Evolutionary conservation across 2,797 vertebrate species (phyloP), one percentile per base, ranked within the genome.

Genomic region (Austrolebias charrua): DNA sequence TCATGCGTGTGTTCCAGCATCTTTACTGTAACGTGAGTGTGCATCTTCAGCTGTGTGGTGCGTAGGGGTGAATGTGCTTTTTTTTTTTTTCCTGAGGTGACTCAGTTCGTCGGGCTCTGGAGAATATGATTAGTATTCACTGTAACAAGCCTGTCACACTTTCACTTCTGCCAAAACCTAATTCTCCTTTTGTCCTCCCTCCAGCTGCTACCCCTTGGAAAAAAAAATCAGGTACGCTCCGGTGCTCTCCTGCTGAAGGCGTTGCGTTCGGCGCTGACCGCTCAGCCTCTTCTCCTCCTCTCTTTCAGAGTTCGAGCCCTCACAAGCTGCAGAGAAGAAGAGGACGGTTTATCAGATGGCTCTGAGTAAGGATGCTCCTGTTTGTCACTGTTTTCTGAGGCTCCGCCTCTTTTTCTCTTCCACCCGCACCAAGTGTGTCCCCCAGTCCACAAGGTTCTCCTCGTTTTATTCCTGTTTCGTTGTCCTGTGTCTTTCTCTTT

Each of bases 271-370:
- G 63, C 71, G 18, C 44, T 58, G 33, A 72, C 56, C 14, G 24
- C 46, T 48, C 46, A 20, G 46, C 40, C 60, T 58, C 13, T 73
- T n/a, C 42, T 33, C 59, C 62, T 51, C 48, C 61, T 48, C 46
- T 56, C 56, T 66, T 76, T 52, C 75, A 96, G 96, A 97, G 79
- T 95, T 95, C 24, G 95, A 96, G 78, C 91, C 95, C 4, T 86
- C 94, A 14, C 94, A 95, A 81, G 92, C 93, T 81, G 92, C 95
- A 57, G 96, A 97, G 89, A 96, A 97, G 91, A 96, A 96, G 91
- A 91, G 95, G 89, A 97, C 95, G 15, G 95, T 97, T 86, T 97
- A 96, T 90, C 95, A 97, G 91, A 96, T 97, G 95, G 95, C 95
- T 78, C 80, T 97, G 89, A 97, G 95, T 97, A 95, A 95, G 95